A percentile compares a stretch with the other conserved stretches of the same genome.
These are phyloP conservation scores for Halcyon malimbica DNA, from an alignment of 2,113 vertebrate genomes.

Conservation along the genomic window DNA sequence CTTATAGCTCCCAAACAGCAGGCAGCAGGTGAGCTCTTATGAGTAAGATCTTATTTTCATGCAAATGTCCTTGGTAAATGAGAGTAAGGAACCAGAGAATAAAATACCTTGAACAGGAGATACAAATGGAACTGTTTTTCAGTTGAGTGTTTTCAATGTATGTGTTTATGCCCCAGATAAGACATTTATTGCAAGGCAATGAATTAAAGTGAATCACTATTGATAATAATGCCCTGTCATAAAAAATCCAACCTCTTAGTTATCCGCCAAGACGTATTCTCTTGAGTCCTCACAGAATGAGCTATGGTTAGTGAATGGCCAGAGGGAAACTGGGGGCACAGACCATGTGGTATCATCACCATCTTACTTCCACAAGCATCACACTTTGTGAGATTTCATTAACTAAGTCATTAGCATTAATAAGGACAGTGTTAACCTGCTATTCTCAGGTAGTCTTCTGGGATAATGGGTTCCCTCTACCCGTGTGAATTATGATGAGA, in stretches of 20 bases:
- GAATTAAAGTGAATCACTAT: conserved; percentile 9
- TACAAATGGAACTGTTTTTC: conserved; percentile 61
- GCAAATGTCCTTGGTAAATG: conserved; percentile 63
- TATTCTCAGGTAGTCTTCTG: not conserved
- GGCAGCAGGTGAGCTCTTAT: conserved; percentile 56
- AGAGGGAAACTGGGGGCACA: not conserved
- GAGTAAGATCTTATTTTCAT: conserved; percentile 64
- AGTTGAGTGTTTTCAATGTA: not conserved
- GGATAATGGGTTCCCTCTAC: not conserved
- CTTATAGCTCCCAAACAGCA: conserved; percentile 31
- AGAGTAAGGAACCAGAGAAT: conserved; percentile 35
- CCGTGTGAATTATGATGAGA: not conserved
- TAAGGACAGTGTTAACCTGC: not conserved
- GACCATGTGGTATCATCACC: not conserved
- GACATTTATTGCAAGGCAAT: conserved; percentile 16
- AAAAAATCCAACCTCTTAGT: conserved; percentile 30
- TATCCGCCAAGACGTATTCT: not conserved
- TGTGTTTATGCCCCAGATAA: conserved; percentile 35
- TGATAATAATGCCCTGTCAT: conserved; percentile 14
- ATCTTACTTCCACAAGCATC: not conserved
- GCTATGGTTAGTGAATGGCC: not conserved
- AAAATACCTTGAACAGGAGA: conserved; percentile 20
- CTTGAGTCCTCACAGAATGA: not conserved
- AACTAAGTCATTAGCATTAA: not conserved
- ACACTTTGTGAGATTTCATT: conserved; percentile 2